These are phyloP conservation scores for Oxygymnocypris stewartii DNA, from an alignment of 2,113 vertebrate species.

Conservation along the genomic window DNA sequence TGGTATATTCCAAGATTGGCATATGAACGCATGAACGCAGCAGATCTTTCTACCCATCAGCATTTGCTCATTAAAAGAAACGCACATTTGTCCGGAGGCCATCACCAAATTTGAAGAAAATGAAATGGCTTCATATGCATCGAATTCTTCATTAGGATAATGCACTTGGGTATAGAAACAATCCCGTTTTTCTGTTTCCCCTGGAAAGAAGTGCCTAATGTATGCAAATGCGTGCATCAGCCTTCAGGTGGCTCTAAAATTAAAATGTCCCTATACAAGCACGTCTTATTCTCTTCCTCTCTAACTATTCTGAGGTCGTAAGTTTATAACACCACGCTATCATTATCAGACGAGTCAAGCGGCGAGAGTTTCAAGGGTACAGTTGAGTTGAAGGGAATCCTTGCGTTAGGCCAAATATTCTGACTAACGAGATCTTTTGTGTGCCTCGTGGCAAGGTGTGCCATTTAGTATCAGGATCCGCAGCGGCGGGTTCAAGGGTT, in stretches of 20 bases:
- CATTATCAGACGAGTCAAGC: slow-evolving; percentile 19
- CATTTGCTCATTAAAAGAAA: slow-evolving; percentile 11
- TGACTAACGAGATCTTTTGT: slow-evolving; percentile 59
- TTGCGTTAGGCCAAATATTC: slow-evolving; percentile 60
- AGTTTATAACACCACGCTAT: not conserved
- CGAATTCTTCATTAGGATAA: not conserved
- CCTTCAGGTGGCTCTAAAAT: slow-evolving; percentile 25
- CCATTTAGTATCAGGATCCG: not conserved
- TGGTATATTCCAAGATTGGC: not conserved
- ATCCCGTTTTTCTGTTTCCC: not conserved
- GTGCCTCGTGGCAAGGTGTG: slow-evolving; percentile 61
- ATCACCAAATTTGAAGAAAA: not conserved
- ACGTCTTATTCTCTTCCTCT: not conserved
- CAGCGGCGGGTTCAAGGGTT: slow-evolving; percentile 2
- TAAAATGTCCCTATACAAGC: not conserved
- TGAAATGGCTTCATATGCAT: slow-evolving; percentile 1
- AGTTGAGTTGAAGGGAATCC: slow-evolving; percentile 40
- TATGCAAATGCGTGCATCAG: slow-evolving; percentile 33
- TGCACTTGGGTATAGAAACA: slow-evolving; percentile 13
- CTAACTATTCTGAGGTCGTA: not conserved
- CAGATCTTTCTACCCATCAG: not conserved
- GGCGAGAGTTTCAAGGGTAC: slow-evolving; percentile 56
- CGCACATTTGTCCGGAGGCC: not conserved
- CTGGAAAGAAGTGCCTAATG: not conserved
- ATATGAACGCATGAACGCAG: not conserved